Base-by-base conservation (phyloP, 2,797 vertebrate genomes). In the Sparus aurata region DNA sequence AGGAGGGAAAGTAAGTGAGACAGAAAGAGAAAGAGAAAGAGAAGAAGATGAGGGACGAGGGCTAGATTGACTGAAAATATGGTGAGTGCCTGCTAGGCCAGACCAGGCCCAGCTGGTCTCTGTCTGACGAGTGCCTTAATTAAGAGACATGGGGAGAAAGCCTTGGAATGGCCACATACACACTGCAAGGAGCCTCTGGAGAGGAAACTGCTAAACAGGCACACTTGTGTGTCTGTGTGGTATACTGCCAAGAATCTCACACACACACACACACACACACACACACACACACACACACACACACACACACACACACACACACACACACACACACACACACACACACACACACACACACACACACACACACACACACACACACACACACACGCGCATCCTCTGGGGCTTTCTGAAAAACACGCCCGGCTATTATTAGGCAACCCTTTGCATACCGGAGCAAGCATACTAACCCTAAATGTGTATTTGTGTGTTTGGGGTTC, bases 361-460 rank as follows among this genome's bases (percentile, higher is more conserved):
- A 77, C 69, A 59, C 76, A 70, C 70, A 50, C 77, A 66, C 79
- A 65, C 74, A 66, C 69, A 71, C 62, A 80, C 70, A 68, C 22
- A 63, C 57, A 81, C 55, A 50, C 71, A 83, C 74, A n/a, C 53
- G 52, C 73, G 49, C 55, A 75, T 76, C 94, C 89, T 77, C 65
- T 72, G 93, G 93, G 94, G 92, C 93, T 85, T 85, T 89, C 86
- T 90, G 87, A 91, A 94, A 94, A 94, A 94, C 87, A 93, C 79
- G 88, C 72, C 80, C 78, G 13, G 84, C 91, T 94, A 95, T 95
- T 95, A 93, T 94, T 95, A 93, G 93, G 85, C 80, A 75, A 60
- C 89, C 69, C 85, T 95, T 95, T 95, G 93, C 93, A 95, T 95
- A 94, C 80, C 45, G 43, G 78, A 74, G 85, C 82, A 87, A 85